Evolutionary conservation across 2,797 vertebrate genomes (phyloP), one percentile per base, ranked within the genome.

Genomic region (Macroramphosus scolopax): DNA sequence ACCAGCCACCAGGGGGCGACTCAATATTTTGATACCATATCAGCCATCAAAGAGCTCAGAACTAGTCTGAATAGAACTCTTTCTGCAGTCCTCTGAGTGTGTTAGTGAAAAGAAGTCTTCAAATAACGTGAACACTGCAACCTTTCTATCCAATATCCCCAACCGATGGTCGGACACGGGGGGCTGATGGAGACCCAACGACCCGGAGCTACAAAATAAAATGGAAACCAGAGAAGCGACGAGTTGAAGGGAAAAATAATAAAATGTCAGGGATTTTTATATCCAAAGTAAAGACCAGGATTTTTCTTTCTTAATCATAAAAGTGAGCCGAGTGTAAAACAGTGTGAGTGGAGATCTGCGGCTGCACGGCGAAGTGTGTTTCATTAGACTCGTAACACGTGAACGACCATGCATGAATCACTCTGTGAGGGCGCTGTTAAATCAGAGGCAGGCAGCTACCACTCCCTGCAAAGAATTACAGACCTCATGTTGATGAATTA

Each of bases 171-270:
- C 30, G 59, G 43, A 45, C 16, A 68, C 50, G 30, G 60, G 53
- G 51, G 52, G 49, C 18, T 53, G 72, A 72, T 64, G 54, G 20
- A 71, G 62, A 52, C n/a, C 54, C 68, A 81, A 78, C 73, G 80
- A 81, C 60, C 76, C 75, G 6, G 51, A 28, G 42, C 37, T 6
- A 45, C 34, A 28, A 41, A 78, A 68, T 59, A 49, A 74, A 78
- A 74, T 67, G 66, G 60, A 74, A 80, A 75, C 17, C 49, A n/a
- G n/a, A n/a, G n/a, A n/a, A n/a, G n/a, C 24, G 36, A 38, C 33
- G 31, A 59, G 51, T 45, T 53, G 60, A 58, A 51, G 45, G 1
- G 8, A 34, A 44, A 25, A 38, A n/a, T n/a, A n/a, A n/a, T n/a
- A 29, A 79, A 78, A 74, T 60, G 76, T 58, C 53, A 56, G 40